Conservation (phyloP, 2,888 invertebrate species). For the Trichopoda pennipes region DNA sequence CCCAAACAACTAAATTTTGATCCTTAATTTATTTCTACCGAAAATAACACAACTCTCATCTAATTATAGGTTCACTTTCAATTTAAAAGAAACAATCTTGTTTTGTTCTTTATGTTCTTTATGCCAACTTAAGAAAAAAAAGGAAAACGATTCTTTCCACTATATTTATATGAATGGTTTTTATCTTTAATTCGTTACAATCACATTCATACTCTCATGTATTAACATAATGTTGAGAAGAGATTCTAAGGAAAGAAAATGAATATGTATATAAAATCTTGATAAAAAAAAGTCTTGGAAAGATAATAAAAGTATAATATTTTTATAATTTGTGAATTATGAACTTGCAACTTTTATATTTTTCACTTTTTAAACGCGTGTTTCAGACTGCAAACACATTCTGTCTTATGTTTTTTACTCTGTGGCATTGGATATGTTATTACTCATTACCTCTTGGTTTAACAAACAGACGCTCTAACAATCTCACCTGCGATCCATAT, state of each 20-base stretch:
- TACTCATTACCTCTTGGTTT: too few relatives aligned
- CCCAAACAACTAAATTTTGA: constrained; percentile 49
- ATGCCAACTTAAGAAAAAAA: neutral
- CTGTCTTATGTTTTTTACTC: too few relatives aligned
- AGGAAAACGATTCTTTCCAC: neutral
- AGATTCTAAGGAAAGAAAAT: neutral
- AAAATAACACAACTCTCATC: constrained; percentile 56
- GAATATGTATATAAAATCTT: neutral
- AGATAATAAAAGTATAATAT: neutral
- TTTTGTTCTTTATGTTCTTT: constrained; percentile 41
- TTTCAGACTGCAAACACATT: too few relatives aligned
- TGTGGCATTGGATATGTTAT: too few relatives aligned
- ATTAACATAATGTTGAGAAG: constrained; percentile 15
- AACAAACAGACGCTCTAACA: too few relatives aligned
- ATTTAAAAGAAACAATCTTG: constrained; percentile 43
- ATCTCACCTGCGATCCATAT: too few relatives aligned
- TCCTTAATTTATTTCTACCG: constrained; percentile 61
- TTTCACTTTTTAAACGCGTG: too few relatives aligned
- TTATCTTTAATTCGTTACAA: constrained; percentile 32
- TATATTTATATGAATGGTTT: constrained; percentile 10
- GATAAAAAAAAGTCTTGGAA: neutral
- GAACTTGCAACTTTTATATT: neutral
- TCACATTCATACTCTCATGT: neutral
- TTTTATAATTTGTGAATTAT: neutral
- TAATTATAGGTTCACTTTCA: constrained; percentile 55